A percentile compares a stretch with the other conserved stretches of the same genome.
Conservation (phyloP, 2,113 vertebrate species). For the Clupea harengus region DNA sequence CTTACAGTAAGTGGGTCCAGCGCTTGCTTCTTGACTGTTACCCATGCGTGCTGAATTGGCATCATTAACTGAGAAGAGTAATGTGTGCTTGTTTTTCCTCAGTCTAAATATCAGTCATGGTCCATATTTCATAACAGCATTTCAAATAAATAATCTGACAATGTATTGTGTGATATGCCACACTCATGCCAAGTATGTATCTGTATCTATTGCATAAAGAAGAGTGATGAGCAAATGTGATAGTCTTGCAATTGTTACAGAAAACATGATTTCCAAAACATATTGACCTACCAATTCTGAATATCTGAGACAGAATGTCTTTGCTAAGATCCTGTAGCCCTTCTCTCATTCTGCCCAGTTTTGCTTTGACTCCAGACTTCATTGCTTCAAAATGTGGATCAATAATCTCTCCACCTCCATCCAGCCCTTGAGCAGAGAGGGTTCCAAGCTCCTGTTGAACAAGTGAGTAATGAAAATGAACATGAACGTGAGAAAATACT, state of each 20-base stretch:
- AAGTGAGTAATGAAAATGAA: not conserved
- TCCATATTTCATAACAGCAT: not conserved
- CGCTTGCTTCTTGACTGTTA: conserved; percentile 4
- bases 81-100: not conserved
- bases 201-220: not conserved
- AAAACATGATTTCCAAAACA: not conserved
- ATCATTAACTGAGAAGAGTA: conserved; percentile 56
- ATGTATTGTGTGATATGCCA: not conserved
- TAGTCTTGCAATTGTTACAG: not conserved
- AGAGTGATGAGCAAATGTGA: not conserved
- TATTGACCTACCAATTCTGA: conserved; percentile 54
- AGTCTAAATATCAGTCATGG: not conserved
- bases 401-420: conserved; percentile 1
- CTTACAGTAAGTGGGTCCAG: not conserved
- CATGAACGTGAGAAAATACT: too few relatives aligned
- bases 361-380: conserved; percentile 46
- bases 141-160: not conserved
- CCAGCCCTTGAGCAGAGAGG: conserved; percentile 37
- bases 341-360: conserved; percentile 56
- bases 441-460: conserved; percentile 56
- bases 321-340: conserved; percentile 58
- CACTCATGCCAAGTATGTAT: not conserved
- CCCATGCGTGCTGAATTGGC: not conserved
- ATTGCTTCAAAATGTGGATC: conserved; percentile 33
- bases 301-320: conserved; percentile 55